Evolutionary conservation across 2,797 vertebrate species (phyloP).

Genomic region (Cyclopterus lumpus): DNA sequence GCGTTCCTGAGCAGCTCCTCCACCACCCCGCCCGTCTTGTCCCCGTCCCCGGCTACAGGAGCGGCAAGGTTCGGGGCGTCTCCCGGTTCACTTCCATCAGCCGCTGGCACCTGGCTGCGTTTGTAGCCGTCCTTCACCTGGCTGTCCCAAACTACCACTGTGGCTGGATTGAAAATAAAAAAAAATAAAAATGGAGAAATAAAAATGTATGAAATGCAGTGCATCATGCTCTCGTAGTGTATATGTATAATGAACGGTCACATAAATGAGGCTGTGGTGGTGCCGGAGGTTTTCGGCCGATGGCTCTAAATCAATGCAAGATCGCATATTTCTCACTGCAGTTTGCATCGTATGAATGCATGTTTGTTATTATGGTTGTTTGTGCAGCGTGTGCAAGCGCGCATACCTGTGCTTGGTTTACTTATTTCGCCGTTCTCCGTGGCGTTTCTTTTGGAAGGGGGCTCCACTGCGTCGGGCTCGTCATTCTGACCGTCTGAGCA

Average conservation of each 20-base stretch:
- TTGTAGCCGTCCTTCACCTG: slow-evolving; percentile 78
- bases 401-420: slow-evolving; percentile 68
- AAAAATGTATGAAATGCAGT: slow-evolving; percentile 1
- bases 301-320: slow-evolving; percentile 8
- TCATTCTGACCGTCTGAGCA: slow-evolving; percentile 16
- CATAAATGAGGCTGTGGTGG: neutral
- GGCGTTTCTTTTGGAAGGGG: slow-evolving; percentile 32
- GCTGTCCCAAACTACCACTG: slow-evolving; percentile 73
- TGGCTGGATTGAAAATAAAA: slow-evolving; percentile 28
- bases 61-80: slow-evolving; percentile 17
- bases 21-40: slow-evolving; percentile 78
- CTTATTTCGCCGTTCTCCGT: slow-evolving; percentile 39
- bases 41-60: slow-evolving; percentile 66
- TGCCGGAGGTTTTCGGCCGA: slow-evolving; percentile 10
- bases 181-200: no score
- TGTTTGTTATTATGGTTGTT: neutral
- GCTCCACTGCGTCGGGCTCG: slow-evolving; percentile 42
- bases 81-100: slow-evolving; percentile 3
- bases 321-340: neutral
- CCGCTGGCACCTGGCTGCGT: slow-evolving; percentile 19
- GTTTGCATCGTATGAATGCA: neutral
- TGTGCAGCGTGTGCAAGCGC: neutral
- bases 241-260: slow-evolving; percentile 2
- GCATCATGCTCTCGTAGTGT: neutral
- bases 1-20: slow-evolving; percentile 88